Evolutionary conservation across 2,888 invertebrate species (phyloP).

Genomic region (Chironomus tentans): DNA sequence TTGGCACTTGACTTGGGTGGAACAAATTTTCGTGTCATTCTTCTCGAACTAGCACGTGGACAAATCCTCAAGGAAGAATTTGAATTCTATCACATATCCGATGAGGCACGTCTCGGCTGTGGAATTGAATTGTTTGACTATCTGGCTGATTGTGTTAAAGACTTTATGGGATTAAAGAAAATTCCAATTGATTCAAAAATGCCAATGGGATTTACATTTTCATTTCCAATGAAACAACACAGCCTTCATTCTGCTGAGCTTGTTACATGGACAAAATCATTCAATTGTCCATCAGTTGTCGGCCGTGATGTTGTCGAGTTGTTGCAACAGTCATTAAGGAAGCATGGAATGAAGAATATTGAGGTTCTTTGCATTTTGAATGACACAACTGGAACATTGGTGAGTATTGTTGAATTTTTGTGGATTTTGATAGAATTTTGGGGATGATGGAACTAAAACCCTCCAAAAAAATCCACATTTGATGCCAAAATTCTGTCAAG

Average conservation of each 20-base stretch:
- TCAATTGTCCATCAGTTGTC: conserved; percentile 62
- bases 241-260: conserved; percentile 62
- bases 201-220: conserved; percentile 73
- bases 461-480: background rate
- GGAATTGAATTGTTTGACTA: conserved; percentile 62
- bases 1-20: conserved; percentile 73
- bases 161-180: conserved; percentile 55
- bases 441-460: no score
- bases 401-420: conserved; percentile 42
- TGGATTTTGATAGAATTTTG: background rate
- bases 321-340: conserved; percentile 54
- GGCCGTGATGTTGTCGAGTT: conserved; percentile 60
- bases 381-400: conserved; percentile 63
- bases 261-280: conserved; percentile 78
- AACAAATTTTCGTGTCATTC: conserved; percentile 67
- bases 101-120: conserved; percentile 51
- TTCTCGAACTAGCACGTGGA: conserved; percentile 52
- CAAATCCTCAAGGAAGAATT: conserved; percentile 50
- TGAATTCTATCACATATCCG: conserved; percentile 53
- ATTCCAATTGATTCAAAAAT: conserved; percentile 49
- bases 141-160: conserved; percentile 62
- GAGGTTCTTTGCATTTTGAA: conserved; percentile 66
- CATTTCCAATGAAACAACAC: conserved; percentile 71
- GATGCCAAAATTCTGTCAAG: no score
- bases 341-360: conserved; percentile 48